These are phyloP conservation scores for Oreochromis niloticus DNA, from an alignment of 2,113 vertebrate genomes.

Conservation along the genomic window DNA sequence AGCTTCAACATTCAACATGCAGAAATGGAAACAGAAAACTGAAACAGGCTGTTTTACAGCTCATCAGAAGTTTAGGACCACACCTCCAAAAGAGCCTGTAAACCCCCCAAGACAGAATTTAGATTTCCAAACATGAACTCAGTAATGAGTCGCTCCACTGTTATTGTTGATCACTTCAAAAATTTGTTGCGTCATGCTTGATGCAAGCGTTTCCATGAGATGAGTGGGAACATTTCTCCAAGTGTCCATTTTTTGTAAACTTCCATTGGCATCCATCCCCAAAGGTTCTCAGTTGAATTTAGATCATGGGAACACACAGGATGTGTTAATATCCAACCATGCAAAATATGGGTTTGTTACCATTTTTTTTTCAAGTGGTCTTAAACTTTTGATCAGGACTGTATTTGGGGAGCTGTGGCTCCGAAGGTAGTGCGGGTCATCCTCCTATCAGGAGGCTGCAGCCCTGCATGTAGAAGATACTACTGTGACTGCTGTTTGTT, in stretches of 20 bases:
- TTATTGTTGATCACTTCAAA: background rate
- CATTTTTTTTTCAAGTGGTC: background rate
- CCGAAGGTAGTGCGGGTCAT: background rate
- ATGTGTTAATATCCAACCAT: background rate
- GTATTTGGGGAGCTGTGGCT: background rate
- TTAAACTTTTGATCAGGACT: background rate
- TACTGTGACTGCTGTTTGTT: background rate
- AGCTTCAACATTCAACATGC: background rate
- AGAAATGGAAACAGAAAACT: background rate
- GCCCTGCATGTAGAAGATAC: background rate
- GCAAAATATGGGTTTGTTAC: background rate
- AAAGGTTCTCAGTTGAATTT: background rate
- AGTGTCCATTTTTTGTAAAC: too few relatives aligned
- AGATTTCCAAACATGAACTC: background rate
- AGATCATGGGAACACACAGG: background rate
- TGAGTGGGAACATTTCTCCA: background rate
- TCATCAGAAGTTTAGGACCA: background rate
- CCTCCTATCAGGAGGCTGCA: background rate
- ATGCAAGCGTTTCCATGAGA: background rate
- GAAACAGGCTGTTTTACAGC: background rate
- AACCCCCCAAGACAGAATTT: too few relatives aligned
- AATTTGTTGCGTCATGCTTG: background rate
- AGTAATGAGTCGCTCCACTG: background rate
- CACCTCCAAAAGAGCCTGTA: too few relatives aligned
- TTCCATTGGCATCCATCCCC: too few relatives aligned